Conservation (phyloP, 2,113 vertebrate genomes). For the Cryptomyrus ogoouensis region DNA sequence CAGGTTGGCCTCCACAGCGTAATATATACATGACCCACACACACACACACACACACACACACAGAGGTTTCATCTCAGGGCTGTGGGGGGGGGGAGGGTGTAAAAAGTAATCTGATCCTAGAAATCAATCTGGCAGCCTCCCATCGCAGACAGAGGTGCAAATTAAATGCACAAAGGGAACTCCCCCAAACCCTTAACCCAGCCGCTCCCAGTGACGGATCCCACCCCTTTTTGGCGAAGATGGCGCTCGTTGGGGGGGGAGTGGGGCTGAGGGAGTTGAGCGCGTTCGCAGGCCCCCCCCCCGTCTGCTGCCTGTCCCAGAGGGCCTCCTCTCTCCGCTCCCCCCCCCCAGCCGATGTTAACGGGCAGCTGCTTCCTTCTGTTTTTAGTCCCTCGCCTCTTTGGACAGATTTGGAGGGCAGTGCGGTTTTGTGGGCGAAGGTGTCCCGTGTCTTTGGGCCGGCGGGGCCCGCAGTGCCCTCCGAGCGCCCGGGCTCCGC, state of each 20-base stretch:
- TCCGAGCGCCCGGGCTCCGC: background rate
- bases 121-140: background rate
- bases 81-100: slow-evolving; percentile 41
- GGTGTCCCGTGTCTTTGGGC: background rate
- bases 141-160: slow-evolving; percentile 18
- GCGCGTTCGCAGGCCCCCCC: background rate
- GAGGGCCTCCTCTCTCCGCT: slow-evolving; percentile 5
- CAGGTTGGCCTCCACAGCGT: background rate
- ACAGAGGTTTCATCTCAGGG: slow-evolving; percentile 50
- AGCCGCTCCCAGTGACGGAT: slow-evolving; percentile 19
- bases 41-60: background rate
- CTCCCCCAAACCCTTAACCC: slow-evolving; percentile 6
- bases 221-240: background rate
- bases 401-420: background rate
- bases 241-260: background rate
- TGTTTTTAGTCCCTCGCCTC: slow-evolving; percentile 12
- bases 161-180: slow-evolving; percentile 40
- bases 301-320: slow-evolving; percentile 11
- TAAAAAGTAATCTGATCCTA: slow-evolving; percentile 38
- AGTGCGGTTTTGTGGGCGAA: background rate
- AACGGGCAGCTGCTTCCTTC: slow-evolving; percentile 25
- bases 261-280: background rate
- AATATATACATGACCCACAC: background rate
- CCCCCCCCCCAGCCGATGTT: background rate
- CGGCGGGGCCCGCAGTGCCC: background rate